Base-by-base conservation (phyloP, 2,888 invertebrate genomes). In the Oxytorus armatus region DNA sequence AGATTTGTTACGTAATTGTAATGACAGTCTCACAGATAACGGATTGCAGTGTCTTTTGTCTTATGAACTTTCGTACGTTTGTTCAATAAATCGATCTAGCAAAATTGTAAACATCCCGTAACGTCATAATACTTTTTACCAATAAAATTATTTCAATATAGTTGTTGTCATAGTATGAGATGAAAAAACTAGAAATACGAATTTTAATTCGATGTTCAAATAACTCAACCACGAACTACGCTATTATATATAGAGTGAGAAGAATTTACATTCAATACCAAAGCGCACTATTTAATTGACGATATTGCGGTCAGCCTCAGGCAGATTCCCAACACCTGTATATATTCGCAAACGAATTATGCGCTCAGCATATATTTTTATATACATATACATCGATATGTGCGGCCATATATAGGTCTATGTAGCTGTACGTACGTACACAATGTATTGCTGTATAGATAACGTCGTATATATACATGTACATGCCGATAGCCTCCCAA, bases 231-330 rank as follows among this genome's bases (percentile, higher is more conserved):
- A 44, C 10, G n/a, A 11, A 25, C 25, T 10, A n/a, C 47, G n/a
- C 1, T 47, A n/a, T n/a, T n/a, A 18, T 5, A 44, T 14, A 8
- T 14, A 23, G 23, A 14, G 55, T 36, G 18, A 63, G 44, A 55
- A 47, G 10, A n/a, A 77, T 59, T 77, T 66, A 59, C 66, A 66
- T 77, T 77, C 57, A 59, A 59, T 44, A 65, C 29, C 49, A 29
- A 47, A 44, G 47, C 49, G 59, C 51, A 63, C 42, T 66, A 66
- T 77, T 77, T 77, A 77, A 77, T 77, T 66, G 72, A 72, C 72
- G 59, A 42, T 23, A 59, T 66, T 72, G 77, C 59, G 72, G 72
- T 72, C 33, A 39, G 49, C 49, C 59, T 59, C 59, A 21, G 59
- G 66, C 49, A 66, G 33, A 72, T 63, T 65, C 51, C 51, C 65